A percentile compares a stretch with the other conserved stretches of the same genome.
Evolutionary conservation across 2,113 vertebrate genomes (phyloP).

Genomic region (Amia ocellicauda): DNA sequence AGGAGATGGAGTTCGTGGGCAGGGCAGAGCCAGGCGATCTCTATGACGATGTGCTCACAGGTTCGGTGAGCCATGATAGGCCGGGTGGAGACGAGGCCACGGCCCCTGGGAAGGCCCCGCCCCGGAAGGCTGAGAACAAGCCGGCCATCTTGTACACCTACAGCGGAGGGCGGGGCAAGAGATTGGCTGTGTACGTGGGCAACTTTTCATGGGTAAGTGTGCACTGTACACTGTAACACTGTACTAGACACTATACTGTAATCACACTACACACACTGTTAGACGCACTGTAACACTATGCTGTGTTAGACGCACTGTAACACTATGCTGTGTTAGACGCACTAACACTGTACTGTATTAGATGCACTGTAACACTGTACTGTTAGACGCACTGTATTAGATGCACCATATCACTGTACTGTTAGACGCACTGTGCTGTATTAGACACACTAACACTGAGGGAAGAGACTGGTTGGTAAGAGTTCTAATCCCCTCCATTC

Average conservation of each 20-base stretch:
- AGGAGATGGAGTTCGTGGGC: constrained; percentile 77
- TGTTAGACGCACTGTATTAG: no score
- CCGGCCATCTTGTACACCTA: constrained; percentile 63
- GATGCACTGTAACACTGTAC: no score
- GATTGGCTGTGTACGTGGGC: constrained; percentile 80
- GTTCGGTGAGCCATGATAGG: constrained; percentile 64
- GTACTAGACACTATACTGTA: no score
- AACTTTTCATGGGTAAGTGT: constrained; percentile 92
- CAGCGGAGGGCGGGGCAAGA: constrained; percentile 64
- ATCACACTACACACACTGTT: no score
- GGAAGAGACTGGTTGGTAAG: no score
- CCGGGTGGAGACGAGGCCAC: constrained; percentile 9
- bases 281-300: neutral
- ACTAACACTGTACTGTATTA: no score
- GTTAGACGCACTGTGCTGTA: no score
- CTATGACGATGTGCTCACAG: constrained; percentile 87
- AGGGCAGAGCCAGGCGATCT: constrained; percentile 87
- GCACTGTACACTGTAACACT: no score
- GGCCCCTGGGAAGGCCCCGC: constrained; percentile 39
- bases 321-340: neutral
- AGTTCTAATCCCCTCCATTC: constrained; percentile 35
- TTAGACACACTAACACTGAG: no score
- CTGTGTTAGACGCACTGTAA: neutral
- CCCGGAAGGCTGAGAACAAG: constrained; percentile 62
- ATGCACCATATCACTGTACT: no score